These are phyloP conservation scores for Chelon auratus DNA, from an alignment of 2,797 vertebrate genomes.

Conservation along the genomic window DNA sequence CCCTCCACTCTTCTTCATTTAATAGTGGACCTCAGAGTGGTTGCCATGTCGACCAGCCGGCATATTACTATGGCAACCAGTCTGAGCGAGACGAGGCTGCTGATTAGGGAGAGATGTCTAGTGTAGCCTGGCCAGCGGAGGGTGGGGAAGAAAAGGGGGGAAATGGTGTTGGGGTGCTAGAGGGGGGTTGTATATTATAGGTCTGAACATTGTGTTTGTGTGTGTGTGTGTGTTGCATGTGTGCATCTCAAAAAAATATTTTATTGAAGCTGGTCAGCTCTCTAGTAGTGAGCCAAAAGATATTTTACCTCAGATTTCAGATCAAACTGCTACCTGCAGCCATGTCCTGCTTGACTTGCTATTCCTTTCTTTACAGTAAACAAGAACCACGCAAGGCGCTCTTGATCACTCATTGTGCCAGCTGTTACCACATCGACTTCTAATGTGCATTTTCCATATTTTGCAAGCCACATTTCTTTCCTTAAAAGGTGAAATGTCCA, in stretches of 20 bases:
- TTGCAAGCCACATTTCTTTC: neutral
- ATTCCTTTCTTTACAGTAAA: slow-evolving; percentile 43
- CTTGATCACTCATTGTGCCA: slow-evolving; percentile 5
- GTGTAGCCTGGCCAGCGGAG: slow-evolving; percentile 86
- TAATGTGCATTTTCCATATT: neutral
- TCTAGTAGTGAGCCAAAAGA: slow-evolving; percentile 64
- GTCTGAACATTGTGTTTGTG: slow-evolving; percentile 70
- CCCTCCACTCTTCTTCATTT: slow-evolving; percentile 90
- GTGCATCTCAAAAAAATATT: slow-evolving; percentile 54
- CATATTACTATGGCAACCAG: slow-evolving; percentile 98
- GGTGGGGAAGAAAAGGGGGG: slow-evolving; percentile 77
- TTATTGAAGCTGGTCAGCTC: slow-evolving; percentile 54
- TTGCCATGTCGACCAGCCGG: slow-evolving; percentile 99
- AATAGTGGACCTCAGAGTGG: slow-evolving; percentile 98
- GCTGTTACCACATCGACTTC: slow-evolving; percentile 14
- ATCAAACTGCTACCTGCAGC: slow-evolving; percentile 45
- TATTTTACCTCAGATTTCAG: slow-evolving; percentile 58
- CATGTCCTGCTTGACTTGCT: slow-evolving; percentile 19
- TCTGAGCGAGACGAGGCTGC: slow-evolving; percentile 89
- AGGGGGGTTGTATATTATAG: slow-evolving; percentile 73
- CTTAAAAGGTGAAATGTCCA: slow-evolving; percentile 16
- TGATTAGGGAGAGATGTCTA: slow-evolving; percentile 90
- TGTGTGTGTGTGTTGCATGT: slow-evolving; percentile 25
- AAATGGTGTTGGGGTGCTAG: slow-evolving; percentile 71
- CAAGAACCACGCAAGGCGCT: slow-evolving; percentile 21